These are phyloP conservation scores for Siniperca chuatsi DNA, from an alignment of 2,113 vertebrate species.

Conservation along the genomic window DNA sequence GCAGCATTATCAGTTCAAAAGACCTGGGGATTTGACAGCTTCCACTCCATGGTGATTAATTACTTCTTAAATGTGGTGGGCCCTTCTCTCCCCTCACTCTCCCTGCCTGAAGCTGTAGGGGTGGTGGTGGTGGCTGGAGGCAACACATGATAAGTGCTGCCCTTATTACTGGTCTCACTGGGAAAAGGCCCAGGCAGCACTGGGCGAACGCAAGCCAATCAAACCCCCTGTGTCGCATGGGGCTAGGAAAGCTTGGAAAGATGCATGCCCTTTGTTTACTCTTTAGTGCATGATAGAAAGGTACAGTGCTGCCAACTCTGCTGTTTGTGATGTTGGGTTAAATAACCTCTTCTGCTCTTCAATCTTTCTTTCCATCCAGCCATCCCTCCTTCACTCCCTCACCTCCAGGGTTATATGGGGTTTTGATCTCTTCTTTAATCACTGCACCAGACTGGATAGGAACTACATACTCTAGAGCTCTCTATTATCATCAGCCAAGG, in stretches of 20 bases:
- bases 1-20: conserved; percentile 98
- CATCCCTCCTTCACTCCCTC: conserved; percentile 33
- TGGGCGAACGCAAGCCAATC: conserved; percentile 69
- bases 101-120: conserved; percentile 82
- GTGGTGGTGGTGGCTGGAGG: conserved; percentile 90
- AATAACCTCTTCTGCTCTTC: conserved; percentile 63
- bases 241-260: conserved; percentile 48
- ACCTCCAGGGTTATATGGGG: conserved; percentile 42
- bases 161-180: conserved; percentile 96
- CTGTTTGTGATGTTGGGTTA: conserved; percentile 63
- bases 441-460: conserved; percentile 64
- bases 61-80: conserved; percentile 95
- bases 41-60: conserved; percentile 98
- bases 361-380: conserved; percentile 48
- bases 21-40: conserved; percentile 97
- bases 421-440: conserved; percentile 77
- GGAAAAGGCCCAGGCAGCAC: conserved; percentile 82
- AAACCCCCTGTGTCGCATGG: conserved; percentile 47
- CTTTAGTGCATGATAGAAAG: conserved; percentile 70
- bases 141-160: conserved; percentile 93
- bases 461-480: conserved; percentile 70
- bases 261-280: conserved; percentile 72
- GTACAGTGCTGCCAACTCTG: conserved; percentile 53
- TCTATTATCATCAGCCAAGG: conserved; percentile 76
- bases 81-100: conserved; percentile 87